These are phyloP conservation scores for Erpobdella octoculata DNA, from an alignment of 2,888 invertebrate species.

Conservation along the genomic window DNA sequence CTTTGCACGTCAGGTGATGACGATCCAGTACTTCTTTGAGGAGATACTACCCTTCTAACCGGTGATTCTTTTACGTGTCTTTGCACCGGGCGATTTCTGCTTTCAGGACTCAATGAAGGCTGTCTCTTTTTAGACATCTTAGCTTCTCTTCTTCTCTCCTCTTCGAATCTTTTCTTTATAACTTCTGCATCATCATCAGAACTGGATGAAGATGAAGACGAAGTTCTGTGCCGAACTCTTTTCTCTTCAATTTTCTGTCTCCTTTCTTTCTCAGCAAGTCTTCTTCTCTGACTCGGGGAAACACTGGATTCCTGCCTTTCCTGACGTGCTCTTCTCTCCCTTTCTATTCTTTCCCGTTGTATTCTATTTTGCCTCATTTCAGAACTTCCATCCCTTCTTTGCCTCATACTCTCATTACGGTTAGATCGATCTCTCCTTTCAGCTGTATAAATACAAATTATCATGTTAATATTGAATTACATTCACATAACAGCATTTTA, in stretches of 20 bases:
- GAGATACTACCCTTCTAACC: not conserved
- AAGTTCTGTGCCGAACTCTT: not conserved
- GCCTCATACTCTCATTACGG: not conserved
- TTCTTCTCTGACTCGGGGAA: not conserved
- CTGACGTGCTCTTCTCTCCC: not conserved
- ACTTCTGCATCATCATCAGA: not conserved
- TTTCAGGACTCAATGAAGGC: not conserved
- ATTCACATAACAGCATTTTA: too few relatives aligned
- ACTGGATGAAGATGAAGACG: not conserved
- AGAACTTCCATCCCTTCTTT: not conserved
- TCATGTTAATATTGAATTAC: not conserved
- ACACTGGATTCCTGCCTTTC: not conserved
- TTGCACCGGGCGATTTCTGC: too few relatives aligned
- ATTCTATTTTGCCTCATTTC: too few relatives aligned
- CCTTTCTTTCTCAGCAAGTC: not conserved
- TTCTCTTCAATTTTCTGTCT: not conserved
- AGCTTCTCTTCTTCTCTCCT: constrained; percentile 31
- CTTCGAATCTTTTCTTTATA: constrained; percentile 24
- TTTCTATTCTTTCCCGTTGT: too few relatives aligned
- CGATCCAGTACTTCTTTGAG: not conserved
- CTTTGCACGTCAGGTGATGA: not conserved
- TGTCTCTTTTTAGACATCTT: constrained; percentile 26
- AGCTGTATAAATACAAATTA: not conserved
- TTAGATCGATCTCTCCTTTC: not conserved
- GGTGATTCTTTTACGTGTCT: not conserved